Evolutionary conservation across 2,113 vertebrate genomes (phyloP).

Genomic region (Cervus canadensis): DNA sequence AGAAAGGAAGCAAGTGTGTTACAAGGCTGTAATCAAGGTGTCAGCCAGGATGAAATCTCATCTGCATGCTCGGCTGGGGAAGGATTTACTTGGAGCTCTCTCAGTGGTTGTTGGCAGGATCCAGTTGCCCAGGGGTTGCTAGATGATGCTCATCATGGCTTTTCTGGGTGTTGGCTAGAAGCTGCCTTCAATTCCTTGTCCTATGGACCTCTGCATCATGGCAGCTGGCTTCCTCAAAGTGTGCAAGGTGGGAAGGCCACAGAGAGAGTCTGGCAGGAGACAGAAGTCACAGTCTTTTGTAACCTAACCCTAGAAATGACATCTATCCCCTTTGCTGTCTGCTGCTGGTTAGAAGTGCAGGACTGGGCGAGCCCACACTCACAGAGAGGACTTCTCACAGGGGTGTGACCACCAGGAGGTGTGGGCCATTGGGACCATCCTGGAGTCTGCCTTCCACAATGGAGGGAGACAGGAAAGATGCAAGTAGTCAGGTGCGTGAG

Average conservation of each 20-base stretch:
- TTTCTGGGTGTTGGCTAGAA: background rate
- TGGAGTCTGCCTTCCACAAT: background rate
- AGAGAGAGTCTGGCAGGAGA: background rate
- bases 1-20: background rate
- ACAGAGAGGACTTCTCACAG: background rate
- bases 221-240: background rate
- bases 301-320: background rate
- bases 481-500: background rate
- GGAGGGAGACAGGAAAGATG: background rate
- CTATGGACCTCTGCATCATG: background rate
- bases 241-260: background rate
- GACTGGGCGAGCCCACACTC: background rate
- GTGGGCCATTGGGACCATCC: background rate
- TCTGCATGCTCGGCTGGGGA: background rate
- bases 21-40: background rate
- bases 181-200: background rate
- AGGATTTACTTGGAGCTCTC: background rate
- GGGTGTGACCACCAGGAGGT: background rate
- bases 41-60: background rate
- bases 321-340: background rate
- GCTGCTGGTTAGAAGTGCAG: background rate
- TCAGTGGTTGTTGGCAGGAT: background rate
- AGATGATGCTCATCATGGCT: background rate
- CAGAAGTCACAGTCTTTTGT: background rate
- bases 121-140: background rate